Base-by-base conservation (phyloP, 2,113 vertebrate species). In the Dendropsophus ebraccatus region DNA sequence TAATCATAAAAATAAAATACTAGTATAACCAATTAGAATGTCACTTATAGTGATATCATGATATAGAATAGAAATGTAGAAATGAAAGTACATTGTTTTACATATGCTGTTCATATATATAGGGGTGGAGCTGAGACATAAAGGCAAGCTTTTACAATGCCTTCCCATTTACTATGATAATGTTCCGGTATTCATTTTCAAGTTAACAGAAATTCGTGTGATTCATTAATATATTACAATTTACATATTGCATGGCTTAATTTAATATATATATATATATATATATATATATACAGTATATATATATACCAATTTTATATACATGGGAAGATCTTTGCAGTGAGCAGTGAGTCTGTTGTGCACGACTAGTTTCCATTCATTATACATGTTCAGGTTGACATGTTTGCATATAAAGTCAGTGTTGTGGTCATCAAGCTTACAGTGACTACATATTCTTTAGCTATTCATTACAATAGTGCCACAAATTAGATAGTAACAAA, bases 401-500 rank as follows among this genome's bases (percentile, higher is more conserved):
- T 23, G 35, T 37, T 17, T 5, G 30, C 14, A 21, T 70, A 35
- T 35, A 30, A 13, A 30, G 60, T 56, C 54, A 56, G 54, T 23
- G 21, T 19, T 28, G n/a, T 67, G 28, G 1, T 8, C 8, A 17
- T 67, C 11, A 17, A 49, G 25, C 28, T 52, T 28, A 11, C 37
- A 81, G n/a, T 62, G 56, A 41, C 21, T 62, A 35, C 5, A 25
- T 28, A 41, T 11, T 28, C 16, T 65, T 37, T 10, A 28, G 23
- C 28, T 17, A 41, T 25, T 80, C n/a, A 45, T 37, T 41, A 62
- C 77, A 80, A 62, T n/a, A 80, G 13, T 80, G 35, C 30, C 12
- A 47, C 58, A 81, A 65, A 56, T 78, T 54, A 56, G n/a, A 81
- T 45, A 65, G 50, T 28, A 81, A 81, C 35, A 47, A 62, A 62